Evolutionary conservation across 2,797 vertebrate species (phyloP).

Genomic region (Diplodus puntazzo): DNA sequence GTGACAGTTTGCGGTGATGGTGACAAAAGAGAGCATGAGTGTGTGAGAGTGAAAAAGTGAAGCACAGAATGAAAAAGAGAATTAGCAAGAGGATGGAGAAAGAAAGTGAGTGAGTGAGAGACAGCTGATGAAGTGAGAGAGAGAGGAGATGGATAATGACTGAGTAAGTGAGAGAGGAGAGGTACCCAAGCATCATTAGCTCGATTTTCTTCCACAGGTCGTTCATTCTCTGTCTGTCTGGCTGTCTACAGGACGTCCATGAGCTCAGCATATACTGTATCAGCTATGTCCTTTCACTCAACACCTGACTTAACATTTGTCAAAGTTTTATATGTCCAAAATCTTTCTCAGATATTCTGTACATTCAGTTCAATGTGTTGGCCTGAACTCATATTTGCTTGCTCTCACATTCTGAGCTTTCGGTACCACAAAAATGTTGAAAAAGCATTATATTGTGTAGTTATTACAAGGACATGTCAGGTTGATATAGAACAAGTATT

Average conservation of each 20-base stretch:
- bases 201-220: constrained; percentile 66
- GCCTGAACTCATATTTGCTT: constrained; percentile 3
- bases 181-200: constrained; percentile 76
- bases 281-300: constrained; percentile 65
- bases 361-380: constrained; percentile 18
- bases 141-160: constrained; percentile 59
- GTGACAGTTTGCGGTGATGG: constrained; percentile 66
- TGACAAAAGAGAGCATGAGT: constrained; percentile 67
- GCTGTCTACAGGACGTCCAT: constrained; percentile 47
- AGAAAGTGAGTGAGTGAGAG: constrained; percentile 60
- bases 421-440: constrained; percentile 38
- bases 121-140: constrained; percentile 71
- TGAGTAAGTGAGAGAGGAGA: constrained; percentile 72
- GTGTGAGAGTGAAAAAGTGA: constrained; percentile 34
- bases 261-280: constrained; percentile 46
- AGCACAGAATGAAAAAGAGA: constrained; percentile 21
- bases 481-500: constrained; percentile 38
- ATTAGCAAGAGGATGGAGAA: constrained; percentile 35
- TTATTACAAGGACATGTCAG: constrained; percentile 37
- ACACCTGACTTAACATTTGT: constrained; percentile 45
- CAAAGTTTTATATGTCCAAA: constrained; percentile 19
- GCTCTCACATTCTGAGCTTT: constrained; percentile 19
- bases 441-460: constrained; percentile 13
- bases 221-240: constrained; percentile 70
- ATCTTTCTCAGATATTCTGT: constrained; percentile 32